Evolutionary conservation across 2,888 invertebrate species (phyloP), one percentile per base, ranked within the genome.

Genomic region (Perithous albicinctus): DNA sequence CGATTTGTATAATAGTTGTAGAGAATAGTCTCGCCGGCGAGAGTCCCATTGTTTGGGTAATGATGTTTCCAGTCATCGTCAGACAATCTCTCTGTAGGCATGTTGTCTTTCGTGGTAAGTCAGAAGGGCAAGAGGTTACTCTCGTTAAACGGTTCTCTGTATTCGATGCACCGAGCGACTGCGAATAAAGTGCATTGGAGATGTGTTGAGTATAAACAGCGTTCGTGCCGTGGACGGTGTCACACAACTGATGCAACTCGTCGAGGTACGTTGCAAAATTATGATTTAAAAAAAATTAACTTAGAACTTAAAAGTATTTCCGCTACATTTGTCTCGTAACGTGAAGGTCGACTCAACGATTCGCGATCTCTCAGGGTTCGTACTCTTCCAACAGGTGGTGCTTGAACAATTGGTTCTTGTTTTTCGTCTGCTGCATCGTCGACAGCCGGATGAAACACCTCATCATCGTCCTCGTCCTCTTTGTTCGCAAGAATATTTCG

Each of bases 261-360:
- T 10, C 12, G 18, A 64, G 43, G 26, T 23, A 46, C 41, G 38
- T 43, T 35, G 4, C 6, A 35, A 35, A 8, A 35, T 35, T 5
- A 5, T 35, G 1, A 3, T 35, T 35, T 35, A 35, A n/a, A n/a
- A n/a, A n/a, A n/a, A n/a, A n/a, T n/a, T n/a, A n/a, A n/a, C n/a
- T n/a, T n/a, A n/a, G n/a, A n/a, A n/a, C n/a, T n/a, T n/a, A n/a
- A n/a, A n/a, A n/a, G n/a, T n/a, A n/a, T n/a, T 43, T 82, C 76
- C 8, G 41, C 75, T 1, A 82, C 72, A 23, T 82, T 82, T 0
- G 29, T 43, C 23, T 82, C 82, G 51, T 79, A 82, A 5, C 75
- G 43, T 3, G 43, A 2, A n/a, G 75, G 82, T 23, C 38, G 10
- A 15, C 20, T 64, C 35, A 82, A 15, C 0, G 8, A 10, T 38